Evolutionary conservation across 2,888 invertebrate genomes (phyloP), one percentile per base, ranked within the genome.

Genomic region (Rhyacophila evoluta): DNA sequence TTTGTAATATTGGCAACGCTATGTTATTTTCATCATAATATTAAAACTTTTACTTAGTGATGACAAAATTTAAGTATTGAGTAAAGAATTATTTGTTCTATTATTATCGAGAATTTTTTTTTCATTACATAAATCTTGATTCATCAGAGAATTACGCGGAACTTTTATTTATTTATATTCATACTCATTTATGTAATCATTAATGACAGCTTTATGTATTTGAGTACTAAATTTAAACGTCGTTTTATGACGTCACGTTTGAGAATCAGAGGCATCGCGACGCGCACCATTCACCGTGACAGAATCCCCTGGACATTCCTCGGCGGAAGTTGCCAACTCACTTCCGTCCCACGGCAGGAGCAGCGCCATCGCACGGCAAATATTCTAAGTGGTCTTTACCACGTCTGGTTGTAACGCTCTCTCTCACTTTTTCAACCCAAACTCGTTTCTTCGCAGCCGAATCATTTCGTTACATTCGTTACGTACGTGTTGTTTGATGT

Each of bases 321-420:
- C 19, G 10, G 55, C 55, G 55, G 55, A 55, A 55, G 55, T 55
- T 55, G 55, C 19, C 25, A 55, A 55, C 55, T 19, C 8, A 55
- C 55, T 55, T 55, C 55, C 55, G 55, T 55, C 55, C 12, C 55
- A 19, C 55, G 55, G 55, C 41, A 55, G 25, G 19, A 19, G 19
- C 55, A 55, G 25, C 55, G 55, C 19, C 55, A 19, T 55, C 55
- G 55, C 10, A 55, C 55, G 55, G 55, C 55, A 55, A 55, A 55
- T 55, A 55, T 55, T 55, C 55, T 55, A 55, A 55, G 55, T 55
- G 55, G 25, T 55, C 55, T 55, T 55, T 55, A 55, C 55, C 55
- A 19, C 15, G 19, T 55, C 55, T 55, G 55, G 15, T 55, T 15
- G 55, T 55, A 19, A 55, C 19, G 15, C 55, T 4, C 1, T 6